These are phyloP conservation scores for Paraplagusia blochii DNA, from an alignment of 2,113 vertebrate species.

Conservation along the genomic window DNA sequence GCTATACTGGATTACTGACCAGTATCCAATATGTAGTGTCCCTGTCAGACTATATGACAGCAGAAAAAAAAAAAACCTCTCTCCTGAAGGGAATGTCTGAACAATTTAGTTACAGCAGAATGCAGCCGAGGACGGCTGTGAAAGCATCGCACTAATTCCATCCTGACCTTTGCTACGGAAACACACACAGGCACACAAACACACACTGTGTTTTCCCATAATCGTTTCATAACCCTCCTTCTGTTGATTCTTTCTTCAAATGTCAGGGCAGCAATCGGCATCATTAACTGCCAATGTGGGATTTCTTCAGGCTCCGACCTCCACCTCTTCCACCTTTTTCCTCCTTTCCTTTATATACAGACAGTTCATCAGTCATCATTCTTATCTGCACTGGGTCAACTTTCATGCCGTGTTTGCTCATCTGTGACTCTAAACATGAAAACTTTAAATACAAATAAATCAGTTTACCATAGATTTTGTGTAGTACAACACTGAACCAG, in stretches of 20 bases:
- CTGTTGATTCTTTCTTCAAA: constrained; percentile 11
- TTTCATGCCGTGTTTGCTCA: constrained; percentile 28
- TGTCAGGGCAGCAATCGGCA: constrained; percentile 27
- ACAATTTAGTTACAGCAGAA: too few relatives aligned
- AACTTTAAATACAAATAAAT: too few relatives aligned
- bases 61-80: too few relatives aligned
- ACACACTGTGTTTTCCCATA: background rate
- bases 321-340: constrained; percentile 7
- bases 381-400: constrained; percentile 29
- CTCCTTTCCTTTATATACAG: background rate
- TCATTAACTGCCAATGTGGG: constrained; percentile 32
- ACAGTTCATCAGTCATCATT: constrained; percentile 21
- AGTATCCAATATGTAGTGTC: too few relatives aligned
- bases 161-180: too few relatives aligned
- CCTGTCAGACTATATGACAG: too few relatives aligned
- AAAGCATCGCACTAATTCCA: too few relatives aligned
- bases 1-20: too few relatives aligned
- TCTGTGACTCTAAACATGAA: constrained; percentile 28
- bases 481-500: too few relatives aligned
- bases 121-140: too few relatives aligned
- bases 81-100: too few relatives aligned
- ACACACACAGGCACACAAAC: background rate
- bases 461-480: too few relatives aligned
- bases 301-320: constrained; percentile 24
- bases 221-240: constrained; percentile 3